A percentile compares a stretch with the other conserved stretches of the same genome.
These are phyloP conservation scores for Mus caroli DNA, from an alignment of 2,797 vertebrate species.

Conservation along the genomic window DNA sequence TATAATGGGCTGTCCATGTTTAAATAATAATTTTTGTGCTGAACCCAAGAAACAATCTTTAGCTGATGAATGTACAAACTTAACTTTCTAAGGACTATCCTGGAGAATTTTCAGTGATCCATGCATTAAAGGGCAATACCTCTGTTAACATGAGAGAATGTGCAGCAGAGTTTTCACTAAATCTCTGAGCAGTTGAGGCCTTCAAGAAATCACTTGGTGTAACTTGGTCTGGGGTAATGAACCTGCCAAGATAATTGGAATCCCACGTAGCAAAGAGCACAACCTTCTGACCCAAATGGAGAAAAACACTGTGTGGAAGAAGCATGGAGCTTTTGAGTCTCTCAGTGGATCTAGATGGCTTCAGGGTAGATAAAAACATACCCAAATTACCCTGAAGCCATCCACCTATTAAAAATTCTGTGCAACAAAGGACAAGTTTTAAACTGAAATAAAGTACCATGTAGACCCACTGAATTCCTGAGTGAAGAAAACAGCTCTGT, in stretches of 20 bases:
- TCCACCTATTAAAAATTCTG: conserved; percentile 47
- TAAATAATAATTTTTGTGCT: conserved; percentile 15
- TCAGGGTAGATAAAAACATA: conserved; percentile 56
- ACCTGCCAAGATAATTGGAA: conserved; percentile 62
- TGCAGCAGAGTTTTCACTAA: background rate
- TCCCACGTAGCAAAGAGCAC: conserved; percentile 40
- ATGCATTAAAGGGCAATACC: conserved; percentile 4
- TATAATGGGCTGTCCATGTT: background rate
- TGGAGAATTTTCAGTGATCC: background rate
- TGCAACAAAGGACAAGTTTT: background rate
- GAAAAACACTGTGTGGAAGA: conserved; percentile 13
- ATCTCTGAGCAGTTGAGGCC: background rate
- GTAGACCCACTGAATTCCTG: background rate
- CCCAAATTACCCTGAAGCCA: conserved; percentile 59
- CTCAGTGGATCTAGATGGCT: background rate
- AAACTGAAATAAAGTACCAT: conserved; percentile 43
- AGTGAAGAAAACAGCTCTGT: background rate
- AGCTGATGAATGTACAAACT: conserved; percentile 13
- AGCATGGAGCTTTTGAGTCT: conserved; percentile 2
- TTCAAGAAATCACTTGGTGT: conserved; percentile 31
- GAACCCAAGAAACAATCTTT: conserved; percentile 1
- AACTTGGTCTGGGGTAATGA: conserved; percentile 32
- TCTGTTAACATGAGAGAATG: conserved; percentile 58
- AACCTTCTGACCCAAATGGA: conserved; percentile 50
- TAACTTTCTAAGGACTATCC: conserved; percentile 23